Base-by-base conservation (phyloP, 2,113 vertebrate genomes). In the Rhabdomys dilectus region DNA sequence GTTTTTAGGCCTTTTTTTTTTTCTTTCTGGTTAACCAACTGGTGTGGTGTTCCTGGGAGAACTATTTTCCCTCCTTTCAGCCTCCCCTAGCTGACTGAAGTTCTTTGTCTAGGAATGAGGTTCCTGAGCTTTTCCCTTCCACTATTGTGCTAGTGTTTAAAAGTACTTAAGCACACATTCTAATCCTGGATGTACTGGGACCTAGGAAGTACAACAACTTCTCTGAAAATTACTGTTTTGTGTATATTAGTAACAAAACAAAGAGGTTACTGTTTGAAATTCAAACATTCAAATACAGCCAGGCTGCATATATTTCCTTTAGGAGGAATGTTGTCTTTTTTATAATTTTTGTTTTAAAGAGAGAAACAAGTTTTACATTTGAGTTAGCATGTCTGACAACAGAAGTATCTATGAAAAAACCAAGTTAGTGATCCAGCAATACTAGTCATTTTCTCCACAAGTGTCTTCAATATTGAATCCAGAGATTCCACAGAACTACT, bases 341-440 rank as follows among this genome's bases (percentile, higher is more conserved):
- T 48, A 94, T 39, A 91, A 56, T 17, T 56, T 66, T n/a, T 19
- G 56, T 88, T 96, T 94, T 95, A 77, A 94, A 93, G 77, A 94
- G 19, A 26, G 76, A 95, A 45, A 45, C 26, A 82, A 77, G 34
- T 45, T 93, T 94, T 92, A 53, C 75, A 92, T 75, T 62, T 94
- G 68, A 88, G 88, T 86, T 75, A 92, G 48, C 22, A 36, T 45
- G 45, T 39, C n/a, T 94, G 60, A 66, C n/a, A 73, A 95, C 0
- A 89, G 51, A 77, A 91, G 45, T 5, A 45, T 34, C 45, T 22
- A 51, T 34, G 51, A 22, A 42, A 17, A 86, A 80, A 58, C 58
- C 66, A 84, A 91, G 31, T 45, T 34, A 64, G n/a, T 66, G n/a
- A 58, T 82, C 42, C 42, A 85, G 36, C 9, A 56, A 12, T 70